Percentiles rank a stretch among this genome's conserved stretches.
Conservation (phyloP, 2,797 vertebrate genomes). For the Cuniculus paca region DNA sequence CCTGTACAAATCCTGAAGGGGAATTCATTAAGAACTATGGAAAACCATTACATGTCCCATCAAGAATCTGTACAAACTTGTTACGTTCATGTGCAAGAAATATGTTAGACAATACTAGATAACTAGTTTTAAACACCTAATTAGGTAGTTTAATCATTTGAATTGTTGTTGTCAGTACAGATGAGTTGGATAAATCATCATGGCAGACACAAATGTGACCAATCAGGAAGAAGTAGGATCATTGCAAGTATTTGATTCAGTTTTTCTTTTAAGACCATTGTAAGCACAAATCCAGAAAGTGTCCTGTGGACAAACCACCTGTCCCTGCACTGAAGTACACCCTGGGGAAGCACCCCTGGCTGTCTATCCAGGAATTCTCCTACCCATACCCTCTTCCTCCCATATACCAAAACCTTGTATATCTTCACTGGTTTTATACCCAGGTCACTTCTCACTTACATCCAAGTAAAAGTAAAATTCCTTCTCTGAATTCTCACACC, state of each 20-base stretch:
- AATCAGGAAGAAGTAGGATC: background rate
- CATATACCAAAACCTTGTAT: background rate
- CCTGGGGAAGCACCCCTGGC: background rate
- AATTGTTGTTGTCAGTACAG: background rate
- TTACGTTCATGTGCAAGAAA: background rate
- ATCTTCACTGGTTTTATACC: background rate
- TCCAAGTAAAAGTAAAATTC: constrained; percentile 18
- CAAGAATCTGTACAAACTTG: background rate
- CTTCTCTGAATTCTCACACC: background rate
- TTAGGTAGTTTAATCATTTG: background rate
- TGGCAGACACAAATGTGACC: background rate
- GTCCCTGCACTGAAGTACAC: background rate
- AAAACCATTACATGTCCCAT: background rate
- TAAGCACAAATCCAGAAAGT: background rate
- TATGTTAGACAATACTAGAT: background rate
- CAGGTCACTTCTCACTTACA: background rate
- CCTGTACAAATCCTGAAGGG: background rate
- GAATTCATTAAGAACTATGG: background rate
- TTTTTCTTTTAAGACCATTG: background rate
- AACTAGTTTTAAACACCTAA: background rate
- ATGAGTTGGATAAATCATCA: background rate
- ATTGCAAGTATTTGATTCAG: background rate
- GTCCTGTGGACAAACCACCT: background rate
- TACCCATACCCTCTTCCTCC: background rate
- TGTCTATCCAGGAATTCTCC: too few relatives aligned